These are phyloP conservation scores for Trichoplusia ni DNA, from an alignment of 1,140 invertebrate genomes.

Conservation along the genomic window DNA sequence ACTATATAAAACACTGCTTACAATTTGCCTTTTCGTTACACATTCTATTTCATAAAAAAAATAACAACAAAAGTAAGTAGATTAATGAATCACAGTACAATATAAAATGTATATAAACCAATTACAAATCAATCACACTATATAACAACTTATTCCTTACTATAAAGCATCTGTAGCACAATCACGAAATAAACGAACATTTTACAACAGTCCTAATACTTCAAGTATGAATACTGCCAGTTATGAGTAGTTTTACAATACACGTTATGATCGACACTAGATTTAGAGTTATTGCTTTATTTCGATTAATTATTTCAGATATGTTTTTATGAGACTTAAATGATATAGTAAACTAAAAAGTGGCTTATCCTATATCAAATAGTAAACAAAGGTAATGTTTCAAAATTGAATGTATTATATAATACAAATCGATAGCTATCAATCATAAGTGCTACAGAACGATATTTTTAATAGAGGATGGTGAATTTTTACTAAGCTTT, in stretches of 20 bases:
- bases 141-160: slow-evolving; percentile 15
- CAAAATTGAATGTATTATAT: too few relatives aligned
- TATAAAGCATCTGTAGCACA: slow-evolving; percentile 29
- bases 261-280: slow-evolving; percentile 13
- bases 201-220: slow-evolving; percentile 23
- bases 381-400: too few relatives aligned
- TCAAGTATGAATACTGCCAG: slow-evolving; percentile 24
- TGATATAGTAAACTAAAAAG: slow-evolving; percentile 10
- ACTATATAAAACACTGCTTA: slow-evolving; percentile 1
- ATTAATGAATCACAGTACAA: slow-evolving; percentile 30
- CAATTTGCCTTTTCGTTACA: background rate
- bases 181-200: slow-evolving; percentile 12
- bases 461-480: background rate
- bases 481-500: background rate
- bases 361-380: background rate
- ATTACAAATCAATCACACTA: slow-evolving; percentile 11
- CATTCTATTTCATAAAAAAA: slow-evolving; percentile 14
- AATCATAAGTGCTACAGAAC: slow-evolving; percentile 15
- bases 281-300: slow-evolving; percentile 12
- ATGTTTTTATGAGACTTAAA: slow-evolving; percentile 23
- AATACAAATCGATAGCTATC: background rate
- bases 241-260: background rate
- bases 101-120: slow-evolving; percentile 13
- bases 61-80: slow-evolving; percentile 26
- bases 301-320: slow-evolving; percentile 10